Percentiles rank a stretch among this genome's conserved stretches.
These are phyloP conservation scores for Hydrocynus forskahlii DNA, from an alignment of 2,797 vertebrate species.

Conservation along the genomic window DNA sequence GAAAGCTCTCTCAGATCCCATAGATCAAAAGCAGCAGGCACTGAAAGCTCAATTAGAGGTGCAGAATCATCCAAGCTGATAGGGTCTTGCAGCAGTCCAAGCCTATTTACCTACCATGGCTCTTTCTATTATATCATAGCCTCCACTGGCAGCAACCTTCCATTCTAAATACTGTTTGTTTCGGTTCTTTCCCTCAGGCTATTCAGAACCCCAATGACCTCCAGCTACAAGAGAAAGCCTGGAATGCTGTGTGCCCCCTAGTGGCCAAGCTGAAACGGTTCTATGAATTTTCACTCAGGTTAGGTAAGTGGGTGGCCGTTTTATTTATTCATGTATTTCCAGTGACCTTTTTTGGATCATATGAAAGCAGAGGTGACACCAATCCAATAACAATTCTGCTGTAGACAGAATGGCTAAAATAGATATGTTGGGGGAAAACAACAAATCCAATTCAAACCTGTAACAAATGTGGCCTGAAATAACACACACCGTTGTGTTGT, in stretches of 20 bases:
- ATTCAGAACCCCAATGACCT: conserved; percentile 90
- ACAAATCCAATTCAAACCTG: background rate
- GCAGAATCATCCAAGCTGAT: conserved; percentile 2
- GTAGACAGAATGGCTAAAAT: no score
- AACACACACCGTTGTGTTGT: background rate
- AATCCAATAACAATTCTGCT: no score
- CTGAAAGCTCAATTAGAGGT: conserved; percentile 4
- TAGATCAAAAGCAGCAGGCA: conserved; percentile 16
- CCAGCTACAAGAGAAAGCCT: conserved; percentile 89
- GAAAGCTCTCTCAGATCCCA: background rate
- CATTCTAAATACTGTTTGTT: conserved; percentile 12
- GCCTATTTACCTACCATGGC: background rate
- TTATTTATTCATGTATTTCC: background rate
- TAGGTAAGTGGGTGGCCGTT: conserved; percentile 76
- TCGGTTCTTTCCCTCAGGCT: conserved; percentile 73
- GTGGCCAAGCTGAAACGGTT: conserved; percentile 91
- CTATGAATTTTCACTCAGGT: conserved; percentile 89
- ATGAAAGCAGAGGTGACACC: background rate
- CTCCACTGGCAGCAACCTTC: background rate
- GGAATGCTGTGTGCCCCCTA: conserved; percentile 90
- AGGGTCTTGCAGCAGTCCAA: background rate
- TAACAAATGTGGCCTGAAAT: background rate
- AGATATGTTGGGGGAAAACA: background rate
- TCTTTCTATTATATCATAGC: background rate
- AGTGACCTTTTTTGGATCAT: conserved; percentile 3